Base-by-base conservation (phyloP, 2,797 vertebrate genomes). In the Fistularia tabacaria region DNA sequence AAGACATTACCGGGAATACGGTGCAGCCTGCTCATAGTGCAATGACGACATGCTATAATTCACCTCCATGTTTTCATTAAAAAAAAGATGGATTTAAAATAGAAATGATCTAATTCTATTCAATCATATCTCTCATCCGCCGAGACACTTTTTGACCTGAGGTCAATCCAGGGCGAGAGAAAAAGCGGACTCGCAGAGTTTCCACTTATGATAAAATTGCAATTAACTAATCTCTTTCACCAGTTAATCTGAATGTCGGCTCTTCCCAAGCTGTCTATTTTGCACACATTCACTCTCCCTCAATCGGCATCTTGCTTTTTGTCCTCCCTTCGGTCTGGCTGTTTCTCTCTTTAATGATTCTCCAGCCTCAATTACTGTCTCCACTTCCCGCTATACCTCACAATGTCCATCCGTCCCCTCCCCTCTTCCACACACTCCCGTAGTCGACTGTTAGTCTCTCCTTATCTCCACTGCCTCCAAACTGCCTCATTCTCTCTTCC, bases 141-240 rank as follows among this genome's bases (percentile, higher is more conserved):
- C 5, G 25, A 3, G 25, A 25, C 25, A 25, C 25, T 25, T 10
- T 38, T 25, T n/a, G 13, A 8, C 4, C 1, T 6, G 44, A 37
- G 7, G 76, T 71, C 64, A 74, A 79, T 76, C 13, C 36, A 51
- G 58, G n/a, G 69, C 55, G 42, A 38, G 14, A 38, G 66, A 49
- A 79, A 74, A 75, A 79, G 80, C 68, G 1, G 59, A 79, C 72
- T 64, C 3, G 44, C 62, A 46, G 54, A 48, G 59, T 66, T 66
- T 51, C 64, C 66, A 60, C 55, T 71, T 73, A 70, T 82, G 76
- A 84, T 84, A 70, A 85, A 84, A 82, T 57, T 46, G 47, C 71
- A 81, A 81, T 85, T 81, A 82, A 73, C 64, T 67, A 71, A 64
- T 74, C 64, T 71, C 61, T 66, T 79, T 80, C 62, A 58, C 51